Conservation (phyloP, 2,113 vertebrate genomes). For the Lethenteron reissneri region DNA sequence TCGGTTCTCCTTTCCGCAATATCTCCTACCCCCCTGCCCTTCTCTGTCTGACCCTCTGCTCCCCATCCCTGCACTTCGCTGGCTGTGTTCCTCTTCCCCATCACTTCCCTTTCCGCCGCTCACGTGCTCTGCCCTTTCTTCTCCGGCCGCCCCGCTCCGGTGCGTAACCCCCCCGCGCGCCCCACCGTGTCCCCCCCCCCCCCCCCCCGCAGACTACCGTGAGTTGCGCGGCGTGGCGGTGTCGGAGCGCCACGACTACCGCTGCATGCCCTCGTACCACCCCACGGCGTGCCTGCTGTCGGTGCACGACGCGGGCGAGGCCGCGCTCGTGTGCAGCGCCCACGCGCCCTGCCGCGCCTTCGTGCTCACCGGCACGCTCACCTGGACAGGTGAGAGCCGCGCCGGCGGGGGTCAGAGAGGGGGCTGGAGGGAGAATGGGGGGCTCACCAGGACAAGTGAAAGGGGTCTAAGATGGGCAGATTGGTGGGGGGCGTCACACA, state of each 20-base stretch:
- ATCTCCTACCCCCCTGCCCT: not conserved
- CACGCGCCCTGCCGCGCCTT: constrained; percentile 43
- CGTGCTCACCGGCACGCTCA: constrained; percentile 28
- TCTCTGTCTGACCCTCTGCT: not conserved
- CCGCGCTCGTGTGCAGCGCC: constrained; percentile 35
- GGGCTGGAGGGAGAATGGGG: not conserved
- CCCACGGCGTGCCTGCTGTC: constrained; percentile 49
- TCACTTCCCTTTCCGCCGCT: not conserved
- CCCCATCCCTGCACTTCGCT: not conserved
- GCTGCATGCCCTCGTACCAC: constrained; percentile 63
- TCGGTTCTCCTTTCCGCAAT: too few relatives aligned
- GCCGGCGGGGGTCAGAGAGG: not conserved
- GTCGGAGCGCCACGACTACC: constrained; percentile 30
- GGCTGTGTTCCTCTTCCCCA: not conserved
- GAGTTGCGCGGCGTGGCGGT: constrained; percentile 29
- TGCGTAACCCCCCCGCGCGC: too few relatives aligned
- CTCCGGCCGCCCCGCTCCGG: too few relatives aligned
- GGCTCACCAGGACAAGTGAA: constrained; percentile 28
- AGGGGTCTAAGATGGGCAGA: not conserved
- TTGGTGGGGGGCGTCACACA: not conserved
- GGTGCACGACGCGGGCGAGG: constrained; percentile 35
- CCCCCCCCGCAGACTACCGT: constrained; percentile 30
- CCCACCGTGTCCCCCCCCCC: too few relatives aligned
- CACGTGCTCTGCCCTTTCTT: not conserved
- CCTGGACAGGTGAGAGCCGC: constrained; percentile 45